Base-by-base conservation (phyloP, 2,888 invertebrate species). In the Priocnemis perturbator region DNA sequence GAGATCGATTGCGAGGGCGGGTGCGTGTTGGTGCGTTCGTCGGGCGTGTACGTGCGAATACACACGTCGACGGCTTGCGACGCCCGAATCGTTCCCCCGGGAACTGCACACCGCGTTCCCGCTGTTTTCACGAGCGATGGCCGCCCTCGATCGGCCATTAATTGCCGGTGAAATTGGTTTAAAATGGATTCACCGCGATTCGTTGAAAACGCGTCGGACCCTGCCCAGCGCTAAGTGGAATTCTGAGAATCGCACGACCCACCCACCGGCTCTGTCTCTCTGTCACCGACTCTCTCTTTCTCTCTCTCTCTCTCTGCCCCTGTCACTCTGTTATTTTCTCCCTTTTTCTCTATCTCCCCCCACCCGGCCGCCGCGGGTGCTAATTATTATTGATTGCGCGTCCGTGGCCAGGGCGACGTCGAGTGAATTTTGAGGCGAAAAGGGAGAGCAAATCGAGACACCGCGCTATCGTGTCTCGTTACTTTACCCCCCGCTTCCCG, bases 111-210 rank as follows among this genome's bases (percentile, higher is more conserved):
- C 3, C 7, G 50, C 53, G 59, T 62, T 50, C 73, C 2, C 37
- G 59, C 60, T 70, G 67, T 69, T 74, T 73, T 70, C 67, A 70
- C 69, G 69, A 64, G 15, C 65, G 56, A 66, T 58, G n/a, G n/a
- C 50, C 63, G 65, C 58, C 58, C n/a, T 23, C 55, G 60, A 60
- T 53, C 21, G 37, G 50, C 57, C 71, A 63, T 74, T 69, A 75
- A 75, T 75, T 75, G 74, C 53, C 44, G 61, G 7, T 60, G 58
- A 56, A 74, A 74, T 75, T 75, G 64, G 20, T 74, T 71, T 67
- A 64, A 69, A 71, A 71, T 69, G 60, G 62, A 73, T 69, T 64
- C 64, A 30, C 30, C 56, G 20, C 61, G 50, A 71, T 62, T 73
- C 65, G 50, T 30, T 56, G 68, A 61, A 73, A 30, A 37, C 37